These are phyloP conservation scores for Pseudococcus longispinus DNA, from an alignment of 2,888 invertebrate species.

Conservation along the genomic window DNA sequence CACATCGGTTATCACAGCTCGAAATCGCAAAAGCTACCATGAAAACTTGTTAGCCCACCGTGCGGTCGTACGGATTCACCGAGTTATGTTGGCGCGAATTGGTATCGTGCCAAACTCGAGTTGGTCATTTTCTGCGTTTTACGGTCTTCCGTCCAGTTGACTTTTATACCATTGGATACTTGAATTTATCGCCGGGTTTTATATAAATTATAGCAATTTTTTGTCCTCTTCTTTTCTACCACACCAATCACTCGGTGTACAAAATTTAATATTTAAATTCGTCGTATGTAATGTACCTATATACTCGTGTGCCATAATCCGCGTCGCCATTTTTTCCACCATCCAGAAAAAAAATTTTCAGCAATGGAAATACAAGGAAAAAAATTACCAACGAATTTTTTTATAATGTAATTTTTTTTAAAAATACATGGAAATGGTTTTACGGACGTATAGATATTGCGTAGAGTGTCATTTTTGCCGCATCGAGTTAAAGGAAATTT, in stretches of 20 bases:
- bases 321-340: not conserved
- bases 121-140: constrained; percentile 25
- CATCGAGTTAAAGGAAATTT: not conserved
- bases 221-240: not conserved
- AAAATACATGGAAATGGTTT: not conserved
- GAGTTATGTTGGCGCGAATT: not conserved
- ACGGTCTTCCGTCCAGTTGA: constrained; percentile 18
- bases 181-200: not conserved
- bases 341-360: not conserved
- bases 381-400: not conserved
- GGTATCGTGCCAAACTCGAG: constrained; percentile 4
- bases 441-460: not conserved
- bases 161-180: constrained; percentile 3
- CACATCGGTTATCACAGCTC: not conserved
- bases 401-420: not conserved
- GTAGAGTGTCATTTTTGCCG: not conserved
- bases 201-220: not conserved
- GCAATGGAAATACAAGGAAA: not conserved
- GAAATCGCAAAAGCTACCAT: not conserved
- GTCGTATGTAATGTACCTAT: not conserved
- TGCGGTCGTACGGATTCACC: not conserved
- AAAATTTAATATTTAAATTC: not conserved
- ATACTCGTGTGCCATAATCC: not conserved
- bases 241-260: not conserved
- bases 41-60: not conserved